Percentiles rank a stretch among this genome's conserved stretches.
These are phyloP conservation scores for Heliconius congener DNA, from an alignment of 1,140 invertebrate genomes.

Conservation along the genomic window DNA sequence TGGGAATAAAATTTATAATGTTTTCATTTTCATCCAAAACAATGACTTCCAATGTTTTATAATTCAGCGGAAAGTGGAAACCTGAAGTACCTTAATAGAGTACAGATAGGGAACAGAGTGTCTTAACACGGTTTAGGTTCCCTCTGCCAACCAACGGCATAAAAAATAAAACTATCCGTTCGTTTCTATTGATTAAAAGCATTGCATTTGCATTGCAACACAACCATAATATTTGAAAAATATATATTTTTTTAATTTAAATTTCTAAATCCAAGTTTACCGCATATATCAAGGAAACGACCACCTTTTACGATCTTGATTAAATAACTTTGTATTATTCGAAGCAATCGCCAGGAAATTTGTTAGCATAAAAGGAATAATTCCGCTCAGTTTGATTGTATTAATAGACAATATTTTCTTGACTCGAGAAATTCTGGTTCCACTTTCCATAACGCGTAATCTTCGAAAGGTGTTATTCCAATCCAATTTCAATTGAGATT, in stretches of 20 bases:
- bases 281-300: not conserved
- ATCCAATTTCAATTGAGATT: not conserved
- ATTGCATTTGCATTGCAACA: no score
- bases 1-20: no score
- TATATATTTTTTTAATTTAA: no score
- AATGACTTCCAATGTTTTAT: no score
- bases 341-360: conserved; percentile 37
- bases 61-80: no score
- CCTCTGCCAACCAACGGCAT: no score
- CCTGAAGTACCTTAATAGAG: no score
- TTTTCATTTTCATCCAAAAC: no score
- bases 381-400: conserved; percentile 38
- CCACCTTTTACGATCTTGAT: conserved; percentile 27
- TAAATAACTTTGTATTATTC: conserved; percentile 35
- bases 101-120: no score
- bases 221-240: not conserved
- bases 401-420: conserved; percentile 42
- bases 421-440: conserved; percentile 22
- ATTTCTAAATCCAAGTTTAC: not conserved
- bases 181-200: no score
- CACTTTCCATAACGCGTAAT: conserved; percentile 33
- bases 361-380: conserved; percentile 36
- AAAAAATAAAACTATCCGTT: no score
- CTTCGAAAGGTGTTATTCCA: conserved; percentile 8
- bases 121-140: no score